A percentile compares a stretch with the other conserved stretches of the same genome.
Conservation (phyloP, 2,888 invertebrate genomes). For the Epirrhoe alternata region DNA sequence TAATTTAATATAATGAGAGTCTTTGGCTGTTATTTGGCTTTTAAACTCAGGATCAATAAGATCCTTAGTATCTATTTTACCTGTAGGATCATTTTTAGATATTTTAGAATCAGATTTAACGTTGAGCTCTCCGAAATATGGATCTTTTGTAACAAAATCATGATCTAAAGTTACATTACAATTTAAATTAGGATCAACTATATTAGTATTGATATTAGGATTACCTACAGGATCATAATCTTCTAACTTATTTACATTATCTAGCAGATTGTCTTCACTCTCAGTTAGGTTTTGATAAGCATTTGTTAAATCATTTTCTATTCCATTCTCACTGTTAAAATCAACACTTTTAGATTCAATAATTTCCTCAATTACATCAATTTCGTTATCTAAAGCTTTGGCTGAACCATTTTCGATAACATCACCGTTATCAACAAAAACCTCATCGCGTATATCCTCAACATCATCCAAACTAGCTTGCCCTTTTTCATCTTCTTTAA, state of each 20-base stretch:
- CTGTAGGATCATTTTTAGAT: neutral
- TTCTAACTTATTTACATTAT: neutral
- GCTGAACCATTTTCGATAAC: slow-evolving; percentile 14
- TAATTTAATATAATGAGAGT: slow-evolving; percentile 21
- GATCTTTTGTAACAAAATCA: neutral
- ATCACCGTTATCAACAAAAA: slow-evolving; percentile 28
- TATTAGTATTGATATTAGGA: no score
- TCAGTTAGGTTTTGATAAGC: neutral
- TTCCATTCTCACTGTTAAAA: neutral
- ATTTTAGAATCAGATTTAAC: neutral
- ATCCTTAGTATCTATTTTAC: neutral
- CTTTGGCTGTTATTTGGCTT: slow-evolving; percentile 21
- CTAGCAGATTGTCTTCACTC: neutral
- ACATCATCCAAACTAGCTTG: slow-evolving; percentile 79
- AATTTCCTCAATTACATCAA: neutral
- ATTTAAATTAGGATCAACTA: neutral
- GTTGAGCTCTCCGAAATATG: neutral
- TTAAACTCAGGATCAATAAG: slow-evolving; percentile 1
- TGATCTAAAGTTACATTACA: neutral
- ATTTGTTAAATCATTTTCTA: neutral
- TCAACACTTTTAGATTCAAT: neutral
- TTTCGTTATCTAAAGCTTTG: neutral
- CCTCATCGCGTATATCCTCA: slow-evolving; percentile 66
- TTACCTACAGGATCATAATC: neutral
- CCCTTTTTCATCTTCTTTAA: slow-evolving; percentile 52